A percentile compares a stretch with the other conserved stretches of the same genome.
phyloP scores from a whole-genome alignment of 2,113 vertebrate species.

The Lichenostomus cassidix region DNA sequence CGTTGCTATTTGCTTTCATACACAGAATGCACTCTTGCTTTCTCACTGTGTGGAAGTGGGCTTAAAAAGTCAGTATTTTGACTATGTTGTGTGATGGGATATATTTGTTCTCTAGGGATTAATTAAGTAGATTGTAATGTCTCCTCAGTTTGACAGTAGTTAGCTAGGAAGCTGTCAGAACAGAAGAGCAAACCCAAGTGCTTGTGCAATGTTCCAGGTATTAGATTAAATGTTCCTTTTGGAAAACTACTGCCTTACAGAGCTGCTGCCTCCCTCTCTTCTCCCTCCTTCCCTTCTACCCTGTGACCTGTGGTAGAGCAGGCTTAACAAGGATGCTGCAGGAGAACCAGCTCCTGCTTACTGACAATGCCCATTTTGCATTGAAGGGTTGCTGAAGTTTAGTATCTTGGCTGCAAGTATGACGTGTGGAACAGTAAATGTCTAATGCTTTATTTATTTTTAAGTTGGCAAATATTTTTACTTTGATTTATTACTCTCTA shows the following conservation, averaged over 20 bases:
- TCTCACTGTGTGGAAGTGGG: background rate
- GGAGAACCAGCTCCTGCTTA: background rate
- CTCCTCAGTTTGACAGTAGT: background rate
- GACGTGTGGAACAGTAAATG: background rate
- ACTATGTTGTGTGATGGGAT: background rate
- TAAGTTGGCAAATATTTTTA: background rate
- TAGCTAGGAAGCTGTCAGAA: background rate
- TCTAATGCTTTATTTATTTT: background rate
- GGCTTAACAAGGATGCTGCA: background rate
- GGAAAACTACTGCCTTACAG: background rate
- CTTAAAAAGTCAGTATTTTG: background rate
- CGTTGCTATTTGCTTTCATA: background rate
- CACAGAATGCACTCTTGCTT: background rate
- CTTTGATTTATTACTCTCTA: background rate
- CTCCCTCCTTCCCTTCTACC: background rate
- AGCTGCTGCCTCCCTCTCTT: background rate
- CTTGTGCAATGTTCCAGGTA: background rate
- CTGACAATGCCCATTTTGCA: background rate
- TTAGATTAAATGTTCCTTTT: background rate
- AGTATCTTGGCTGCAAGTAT: background rate
- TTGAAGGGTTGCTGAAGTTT: background rate
- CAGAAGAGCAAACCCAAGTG: background rate
- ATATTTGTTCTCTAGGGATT: background rate
- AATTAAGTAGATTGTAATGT: background rate
- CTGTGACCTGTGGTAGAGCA: background rate